Evolutionary conservation across 2,797 vertebrate species (phyloP), one percentile per base, ranked within the genome.

Genomic region (Loris lydekkerianus): DNA sequence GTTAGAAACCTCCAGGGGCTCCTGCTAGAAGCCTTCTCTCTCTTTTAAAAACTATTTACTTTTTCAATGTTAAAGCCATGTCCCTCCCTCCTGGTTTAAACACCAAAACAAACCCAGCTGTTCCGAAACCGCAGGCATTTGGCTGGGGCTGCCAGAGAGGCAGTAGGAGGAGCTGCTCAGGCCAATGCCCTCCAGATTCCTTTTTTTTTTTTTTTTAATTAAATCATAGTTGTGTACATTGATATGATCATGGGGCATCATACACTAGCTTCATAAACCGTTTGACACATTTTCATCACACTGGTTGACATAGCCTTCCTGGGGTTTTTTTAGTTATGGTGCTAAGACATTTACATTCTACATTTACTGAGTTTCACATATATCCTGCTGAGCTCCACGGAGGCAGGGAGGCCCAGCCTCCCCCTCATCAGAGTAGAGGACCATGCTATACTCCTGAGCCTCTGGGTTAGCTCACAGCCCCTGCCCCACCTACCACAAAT

Each of bases 71-170:
- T 93, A 90, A 96, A 96, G 93, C 63, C 67, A 63, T 60, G 80
- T 77, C 72, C 80, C 87, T 75, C 10, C 49, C 89, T 49, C 9
- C 34, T 31, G 10, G 18, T 91, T 91, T 95, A 76, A 80, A 96
- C 93, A 97, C 89, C 86, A 95, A 92, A 97, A 97, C 95, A 97
- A 96, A 92, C 72, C 83, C 93, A 95, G 80, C 95, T 96, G 87
- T 97, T 95, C 86, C 49, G 53, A 95, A 94, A 96, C 95, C 58
- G 0, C 93, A 96, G 86, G 80, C 81, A 0, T 93, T 93, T 91
- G 96, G 49, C 91, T 72, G 34, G 43, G 34, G 9, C 49, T 90
- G 75, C 84, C 70, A n/a, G 34, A 58, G 58, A 96, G 34, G 56
- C 92, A 88, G 89, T 76, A 95, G 95, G 76, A 80, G 65, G 53